Base-by-base conservation (phyloP, 2,797 vertebrate species). In the Darevskia nairensis region DNA sequence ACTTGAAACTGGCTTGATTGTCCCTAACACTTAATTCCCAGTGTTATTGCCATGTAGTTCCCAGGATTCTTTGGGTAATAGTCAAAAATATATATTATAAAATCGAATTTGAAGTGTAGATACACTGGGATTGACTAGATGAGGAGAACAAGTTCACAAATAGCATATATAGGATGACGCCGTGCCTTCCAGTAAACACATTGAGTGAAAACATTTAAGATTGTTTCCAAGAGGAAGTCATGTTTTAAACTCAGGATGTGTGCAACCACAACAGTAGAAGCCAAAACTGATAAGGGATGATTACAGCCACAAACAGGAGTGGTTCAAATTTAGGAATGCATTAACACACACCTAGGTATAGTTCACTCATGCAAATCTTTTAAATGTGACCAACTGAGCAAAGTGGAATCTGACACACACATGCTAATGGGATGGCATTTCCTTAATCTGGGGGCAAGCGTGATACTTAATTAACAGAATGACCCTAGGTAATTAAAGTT, bases 401-500 rank as follows among this genome's bases (percentile, higher is more conserved):
- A 74, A n/a, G n/a, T 17, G 25, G 21, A 44, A 72, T 72, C 61
- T 78, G 27, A 61, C 64, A 59, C 41, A 59, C 61, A 11, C 71
- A 21, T 76, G 72, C 82, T 89, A 80, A 74, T 74, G 41, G 25
- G 69, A 64, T 35, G 39, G 27, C 13, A 41, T 86, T 32, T 84
- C 68, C 76, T 84, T 90, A 35, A 84, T 80, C 76, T 75, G 25
- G 69, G 68, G 27, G 21, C 19, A n/a, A 17, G n/a, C 15, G 21
- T 5, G 25, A 84, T 5, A 39, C 55, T 88, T 66, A 78, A 77
- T 68, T 89, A 32, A 59, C 8, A 82, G 13, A 32, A 23, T 71
- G 64, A 61, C 72, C 27, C 74, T 71, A 77, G 72, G 50, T 83
- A 80, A 86, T 85, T 71, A 78, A 77, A 19, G 25, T 35, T 41